Evolutionary conservation across 2,797 vertebrate species (phyloP), one percentile per base, ranked within the genome.

Genomic region (Anas bahamensis): DNA sequence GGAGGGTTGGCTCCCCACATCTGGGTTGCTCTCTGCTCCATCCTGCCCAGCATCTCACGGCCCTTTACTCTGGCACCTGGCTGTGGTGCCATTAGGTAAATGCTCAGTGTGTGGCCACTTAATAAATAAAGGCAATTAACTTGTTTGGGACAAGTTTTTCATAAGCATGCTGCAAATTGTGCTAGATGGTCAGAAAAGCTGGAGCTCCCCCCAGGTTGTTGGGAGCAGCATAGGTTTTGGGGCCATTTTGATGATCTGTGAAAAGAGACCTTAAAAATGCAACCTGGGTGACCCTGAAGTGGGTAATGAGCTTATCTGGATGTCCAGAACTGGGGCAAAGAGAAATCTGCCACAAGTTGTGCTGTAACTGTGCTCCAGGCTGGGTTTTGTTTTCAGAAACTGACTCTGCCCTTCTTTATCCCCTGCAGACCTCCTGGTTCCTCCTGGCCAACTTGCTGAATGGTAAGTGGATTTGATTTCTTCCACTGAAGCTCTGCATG

Each of bases 381-480:
- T 55, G 18, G 5, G 3, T 88, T 84, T 55, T 44, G 2, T 11
- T 83, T 83, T 66, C 31, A 77, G 26, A 64, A 85, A 76, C 35
- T 94, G 41, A 96, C 21, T 73, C 48, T 72, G 13, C 41, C 13
- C 3, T 89, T 72, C 83, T 61, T 59, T 63, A 5, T 88, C 55
- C 88, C 39, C 9, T n/a, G 7, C 92, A 97, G 97, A 41, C 12
- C 84, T 85, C 89, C 44, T 7, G 11, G 52, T 46, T 77, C 78
- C 42, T 5, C 73, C 29, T 41, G 85, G 6, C 4, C 5, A 5
- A 21, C 29, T 5, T 12, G 4, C 60, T 72, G 41, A 1, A 9
- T 17, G 95, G 97, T 97, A 93, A 96, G 95, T 88, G 39, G 11
- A 39, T 88, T 76, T 29, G 1, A 31, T 68, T 78, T 83, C 69